A percentile compares a stretch with the other conserved stretches of the same genome.
These are phyloP conservation scores for Lepus timidus DNA, from an alignment of 2,113 vertebrate species.

Conservation along the genomic window DNA sequence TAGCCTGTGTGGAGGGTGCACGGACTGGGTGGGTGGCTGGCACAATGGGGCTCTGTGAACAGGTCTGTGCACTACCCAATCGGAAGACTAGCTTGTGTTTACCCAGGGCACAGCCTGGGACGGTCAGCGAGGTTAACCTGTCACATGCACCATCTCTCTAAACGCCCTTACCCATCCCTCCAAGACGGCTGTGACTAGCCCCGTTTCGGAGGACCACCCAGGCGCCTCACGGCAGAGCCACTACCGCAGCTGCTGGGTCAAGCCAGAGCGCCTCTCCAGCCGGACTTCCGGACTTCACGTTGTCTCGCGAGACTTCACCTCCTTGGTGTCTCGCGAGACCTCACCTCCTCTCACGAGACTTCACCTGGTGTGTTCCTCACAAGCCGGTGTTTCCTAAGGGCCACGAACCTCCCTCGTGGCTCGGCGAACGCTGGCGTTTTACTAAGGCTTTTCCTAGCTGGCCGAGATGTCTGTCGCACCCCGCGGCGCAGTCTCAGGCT, in stretches of 20 bases:
- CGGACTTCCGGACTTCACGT: too few species aligned
- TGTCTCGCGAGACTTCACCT: too few species aligned
- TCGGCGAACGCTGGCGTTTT: conserved; percentile 11
- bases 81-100: too few species aligned
- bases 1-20: not conserved
- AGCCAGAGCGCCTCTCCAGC: not conserved
- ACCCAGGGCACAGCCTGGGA: not conserved
- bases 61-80: too few species aligned
- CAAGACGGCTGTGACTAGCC: not conserved
- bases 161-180: not conserved
- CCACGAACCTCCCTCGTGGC: not conserved
- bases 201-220: not conserved
- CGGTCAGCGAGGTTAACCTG: not conserved
- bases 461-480: conserved; percentile 10
- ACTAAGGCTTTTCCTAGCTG: conserved; percentile 18
- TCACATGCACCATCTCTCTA: not conserved
- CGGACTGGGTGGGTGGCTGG: not conserved
- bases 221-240: not conserved
- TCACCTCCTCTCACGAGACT: too few species aligned
- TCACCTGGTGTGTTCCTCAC: too few species aligned
- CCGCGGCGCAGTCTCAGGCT: not conserved
- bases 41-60: not conserved
- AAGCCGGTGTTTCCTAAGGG: not conserved
- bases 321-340: too few species aligned
- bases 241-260: not conserved